Evolutionary conservation across 2,113 vertebrate genomes (phyloP).

Genomic region (Bolborhynchus lineola): DNA sequence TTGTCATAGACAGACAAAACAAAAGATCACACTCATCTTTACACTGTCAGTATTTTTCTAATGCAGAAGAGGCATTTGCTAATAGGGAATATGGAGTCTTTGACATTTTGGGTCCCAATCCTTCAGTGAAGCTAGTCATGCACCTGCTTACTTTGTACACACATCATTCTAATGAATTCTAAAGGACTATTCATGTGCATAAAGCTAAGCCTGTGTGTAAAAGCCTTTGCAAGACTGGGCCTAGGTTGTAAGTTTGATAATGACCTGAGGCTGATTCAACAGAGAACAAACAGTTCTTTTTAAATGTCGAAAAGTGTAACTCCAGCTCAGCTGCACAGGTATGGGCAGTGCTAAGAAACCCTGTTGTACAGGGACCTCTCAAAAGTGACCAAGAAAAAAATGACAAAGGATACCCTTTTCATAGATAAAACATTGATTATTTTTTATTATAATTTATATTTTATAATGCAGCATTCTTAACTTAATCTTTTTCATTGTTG

Average conservation of each 20-base stretch:
- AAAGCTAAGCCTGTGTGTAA: constrained; percentile 61
- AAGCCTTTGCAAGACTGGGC: constrained; percentile 49
- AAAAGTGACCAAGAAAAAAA: neutral
- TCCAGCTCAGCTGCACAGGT: constrained; percentile 5
- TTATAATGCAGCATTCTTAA: neutral
- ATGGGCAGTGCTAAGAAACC: neutral
- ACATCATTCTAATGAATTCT: constrained; percentile 59
- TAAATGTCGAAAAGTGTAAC: neutral
- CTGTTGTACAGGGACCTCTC: neutral
- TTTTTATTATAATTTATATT: neutral
- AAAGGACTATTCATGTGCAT: constrained; percentile 64
- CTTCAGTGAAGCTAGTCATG: constrained; percentile 34
- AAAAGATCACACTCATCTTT: constrained; percentile 25
- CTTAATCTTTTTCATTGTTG: neutral
- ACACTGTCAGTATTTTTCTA: constrained; percentile 28
- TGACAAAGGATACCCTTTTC: neutral
- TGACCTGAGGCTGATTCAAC: constrained; percentile 44
- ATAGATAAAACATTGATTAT: neutral
- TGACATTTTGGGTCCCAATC: constrained; percentile 43
- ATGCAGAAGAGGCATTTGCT: constrained; percentile 29
- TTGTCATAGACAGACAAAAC: neutral
- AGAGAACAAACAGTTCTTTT: constrained; percentile 34
- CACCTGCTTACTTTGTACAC: constrained; percentile 66
- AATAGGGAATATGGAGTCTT: constrained; percentile 46
- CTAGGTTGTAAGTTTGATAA: constrained; percentile 58